phyloP scores from a whole-genome alignment of 2,113 vertebrate genomes.

The Oxyruncus cristatus region DNA sequence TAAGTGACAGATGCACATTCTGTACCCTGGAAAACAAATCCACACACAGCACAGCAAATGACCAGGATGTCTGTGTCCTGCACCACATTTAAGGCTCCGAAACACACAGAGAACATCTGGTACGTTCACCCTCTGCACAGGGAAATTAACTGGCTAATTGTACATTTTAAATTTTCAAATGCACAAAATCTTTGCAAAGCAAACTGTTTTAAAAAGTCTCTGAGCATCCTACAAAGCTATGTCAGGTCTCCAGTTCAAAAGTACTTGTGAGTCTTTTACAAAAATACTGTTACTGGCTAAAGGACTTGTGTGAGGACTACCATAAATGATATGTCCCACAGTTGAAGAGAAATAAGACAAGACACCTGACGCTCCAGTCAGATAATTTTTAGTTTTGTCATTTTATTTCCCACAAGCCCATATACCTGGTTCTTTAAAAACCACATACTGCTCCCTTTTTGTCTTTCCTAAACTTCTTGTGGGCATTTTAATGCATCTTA shows the following conservation, averaged over 20 bases:
- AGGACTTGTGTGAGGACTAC: not conserved
- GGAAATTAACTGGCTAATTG: not conserved
- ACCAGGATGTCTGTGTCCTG: not conserved
- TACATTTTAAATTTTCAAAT: not conserved
- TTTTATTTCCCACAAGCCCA: not conserved
- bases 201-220: not conserved
- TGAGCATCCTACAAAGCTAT: not conserved
- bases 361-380: not conserved
- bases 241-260: not conserved
- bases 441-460: not conserved
- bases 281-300: not conserved
- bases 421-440: not conserved
- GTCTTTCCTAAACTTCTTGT: not conserved
- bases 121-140: not conserved
- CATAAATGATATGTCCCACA: not conserved
- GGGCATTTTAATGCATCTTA: not conserved
- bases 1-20: slow-evolving; percentile 97
- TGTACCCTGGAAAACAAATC: slow-evolving; percentile 80
- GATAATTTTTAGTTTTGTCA: not conserved
- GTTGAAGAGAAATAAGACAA: not conserved
- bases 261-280: not conserved
- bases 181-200: not conserved
- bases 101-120: not conserved
- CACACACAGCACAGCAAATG: not conserved
- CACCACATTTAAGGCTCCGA: not conserved